Base-by-base conservation (phyloP, 2,113 vertebrate species). In the Kryptolebias marmoratus region DNA sequence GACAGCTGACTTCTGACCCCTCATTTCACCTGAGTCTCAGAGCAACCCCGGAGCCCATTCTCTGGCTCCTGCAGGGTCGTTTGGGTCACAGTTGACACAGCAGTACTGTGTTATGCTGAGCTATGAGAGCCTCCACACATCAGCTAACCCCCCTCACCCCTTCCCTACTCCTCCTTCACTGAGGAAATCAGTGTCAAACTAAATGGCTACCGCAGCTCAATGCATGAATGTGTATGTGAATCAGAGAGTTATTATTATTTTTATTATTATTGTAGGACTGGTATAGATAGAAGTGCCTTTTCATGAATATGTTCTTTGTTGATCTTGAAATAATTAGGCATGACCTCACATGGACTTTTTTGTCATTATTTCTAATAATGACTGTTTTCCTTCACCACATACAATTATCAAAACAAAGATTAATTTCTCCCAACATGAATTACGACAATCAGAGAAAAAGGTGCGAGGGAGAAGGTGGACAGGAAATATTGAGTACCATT, bases 51-150 rank as follows among this genome's bases (percentile, higher is more conserved):
- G 80, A 45, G 84, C 75, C 82, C 78, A 74, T 86, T 89, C 86
- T 82, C 63, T 59, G 61, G 79, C 83, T 82, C 78, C 76, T 79
- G 75, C 62, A 36, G 81, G 88, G 91, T 90, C 84, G n/a, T 69
- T 3, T 54, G 81, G 90, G 88, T 90, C 87, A 88, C 83, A 79
- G 88, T 90, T 91, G 90, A 92, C 90, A 93, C 90, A 91, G 90
- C 90, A 90, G 83, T 93, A 86, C 85, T 87, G 89, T 89, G 90
- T 92, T 92, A 81, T 89, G 88, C 87, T 88, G 88, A 88, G 88
- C 81, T 82, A 68, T 74, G 79, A 85, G 87, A 88, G 85, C 79
- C 75, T 75, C 81, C 48, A 27, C 77, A 90, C 70, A 87, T 86
- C 90, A 86, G 81, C 83, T 42, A 42, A 42, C 39, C 5, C 39